phyloP scores from a whole-genome alignment of 1,140 invertebrate genomes.

The Neuroterus valhalla region DNA sequence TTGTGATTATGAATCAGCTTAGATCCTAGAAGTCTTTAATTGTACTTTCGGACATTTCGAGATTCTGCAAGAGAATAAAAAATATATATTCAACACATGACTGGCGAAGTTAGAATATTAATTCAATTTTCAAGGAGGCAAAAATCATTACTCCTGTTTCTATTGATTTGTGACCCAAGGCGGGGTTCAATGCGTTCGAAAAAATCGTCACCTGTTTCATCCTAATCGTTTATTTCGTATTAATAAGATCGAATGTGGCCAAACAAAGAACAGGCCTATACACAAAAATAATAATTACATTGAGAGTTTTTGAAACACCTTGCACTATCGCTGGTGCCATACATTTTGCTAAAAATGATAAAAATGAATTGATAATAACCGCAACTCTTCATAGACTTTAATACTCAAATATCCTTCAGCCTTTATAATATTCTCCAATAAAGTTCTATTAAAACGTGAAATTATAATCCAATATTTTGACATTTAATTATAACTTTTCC shows the following conservation, averaged over 20 bases:
- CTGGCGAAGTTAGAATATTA: no score
- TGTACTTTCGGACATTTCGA: no score
- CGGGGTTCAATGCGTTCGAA: background rate
- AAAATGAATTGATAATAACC: background rate
- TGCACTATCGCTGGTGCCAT: background rate
- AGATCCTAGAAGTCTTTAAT: no score
- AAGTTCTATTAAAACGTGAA: no score
- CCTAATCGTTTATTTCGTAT: background rate
- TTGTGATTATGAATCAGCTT: no score
- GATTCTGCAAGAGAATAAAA: no score
- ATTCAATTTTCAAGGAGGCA: background rate
- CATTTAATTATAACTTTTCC: no score
- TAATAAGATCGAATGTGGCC: background rate
- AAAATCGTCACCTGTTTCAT: background rate
- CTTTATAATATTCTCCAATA: no score
- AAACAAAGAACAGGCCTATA: background rate
- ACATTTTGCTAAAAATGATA: background rate
- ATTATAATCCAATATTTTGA: no score
- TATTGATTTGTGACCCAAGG: slow-evolving; percentile 2
- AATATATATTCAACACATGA: no score
- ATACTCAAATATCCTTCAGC: no score
- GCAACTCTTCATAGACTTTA: no score
- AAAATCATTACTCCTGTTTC: background rate
- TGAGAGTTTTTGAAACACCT: background rate
- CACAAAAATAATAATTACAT: background rate